These are phyloP conservation scores for Glandiceps talaboti DNA, from an alignment of 53 echinoderm and acorn worm species.

Conservation along the genomic window DNA sequence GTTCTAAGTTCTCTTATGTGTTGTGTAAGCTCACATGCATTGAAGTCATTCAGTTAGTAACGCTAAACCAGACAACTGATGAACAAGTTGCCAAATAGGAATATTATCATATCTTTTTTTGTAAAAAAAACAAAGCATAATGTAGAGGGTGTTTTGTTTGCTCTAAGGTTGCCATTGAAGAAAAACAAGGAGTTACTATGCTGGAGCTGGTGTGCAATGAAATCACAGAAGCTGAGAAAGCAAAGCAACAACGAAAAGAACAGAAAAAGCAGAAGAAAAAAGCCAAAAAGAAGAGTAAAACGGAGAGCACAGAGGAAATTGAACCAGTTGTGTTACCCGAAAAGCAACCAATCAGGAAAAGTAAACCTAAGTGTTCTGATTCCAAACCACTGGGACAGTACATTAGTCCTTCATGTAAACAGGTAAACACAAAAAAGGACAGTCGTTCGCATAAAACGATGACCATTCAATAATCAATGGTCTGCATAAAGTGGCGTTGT, in stretches of 20 bases:
- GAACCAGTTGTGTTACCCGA: neutral
- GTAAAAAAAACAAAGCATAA: no score
- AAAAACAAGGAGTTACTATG: conserved; percentile 75
- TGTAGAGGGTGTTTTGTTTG: neutral
- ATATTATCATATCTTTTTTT: no score
- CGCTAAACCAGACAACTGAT: no score
- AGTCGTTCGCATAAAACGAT: no score
- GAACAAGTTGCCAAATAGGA: no score
- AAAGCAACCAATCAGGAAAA: neutral
- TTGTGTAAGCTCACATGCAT: no score
- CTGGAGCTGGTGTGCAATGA: conserved; percentile 90
- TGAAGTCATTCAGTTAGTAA: no score
- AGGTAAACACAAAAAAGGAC: no score
- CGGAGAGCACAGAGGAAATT: no score
- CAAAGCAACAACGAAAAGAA: conserved; percentile 66
- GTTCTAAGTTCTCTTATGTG: no score
- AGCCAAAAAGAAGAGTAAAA: conserved; percentile 49
- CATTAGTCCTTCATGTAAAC: neutral
- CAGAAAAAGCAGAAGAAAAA: conserved; percentile 92
- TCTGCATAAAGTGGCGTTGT: no score
- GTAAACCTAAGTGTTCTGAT: neutral
- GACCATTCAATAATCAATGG: no score
- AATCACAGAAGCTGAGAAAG: conserved; percentile 68
- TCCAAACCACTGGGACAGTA: neutral
- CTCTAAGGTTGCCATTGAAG: conserved; percentile 59